phyloP scores from a whole-genome alignment of 2,888 invertebrate species.

The Rhaphigaster nebulosa region DNA sequence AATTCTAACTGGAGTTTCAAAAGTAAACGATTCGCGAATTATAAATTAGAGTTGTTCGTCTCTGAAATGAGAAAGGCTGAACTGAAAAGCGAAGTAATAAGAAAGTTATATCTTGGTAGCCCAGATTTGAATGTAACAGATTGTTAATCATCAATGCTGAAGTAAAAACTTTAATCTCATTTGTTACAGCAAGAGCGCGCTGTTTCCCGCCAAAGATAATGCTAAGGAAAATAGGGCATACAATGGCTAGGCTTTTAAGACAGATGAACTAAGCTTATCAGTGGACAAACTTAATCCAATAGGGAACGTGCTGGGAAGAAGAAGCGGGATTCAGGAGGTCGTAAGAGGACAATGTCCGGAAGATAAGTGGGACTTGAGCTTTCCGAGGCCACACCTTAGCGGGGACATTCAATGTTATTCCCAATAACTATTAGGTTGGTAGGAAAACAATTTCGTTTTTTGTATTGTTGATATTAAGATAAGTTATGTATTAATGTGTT shows the following conservation, averaged over 20 bases:
- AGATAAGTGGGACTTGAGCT: background rate
- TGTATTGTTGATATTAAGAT: too few relatives aligned
- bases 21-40: too few relatives aligned
- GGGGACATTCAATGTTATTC: background rate
- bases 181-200: background rate
- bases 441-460: too few relatives aligned
- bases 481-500: too few relatives aligned
- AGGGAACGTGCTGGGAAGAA: background rate
- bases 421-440: background rate
- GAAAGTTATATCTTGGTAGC: background rate
- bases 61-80: background rate
- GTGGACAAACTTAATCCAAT: background rate
- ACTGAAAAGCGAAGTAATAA: background rate
- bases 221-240: background rate
- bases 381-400: background rate
- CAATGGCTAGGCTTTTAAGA: background rate
- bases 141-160: background rate
- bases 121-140: background rate
- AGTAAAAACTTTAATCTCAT: background rate
- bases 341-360: background rate
- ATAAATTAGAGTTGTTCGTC: too few relatives aligned
- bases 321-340: background rate
- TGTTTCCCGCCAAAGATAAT: background rate
- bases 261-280: background rate
- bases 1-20: too few relatives aligned